These are phyloP conservation scores for Cygnus atratus DNA, from an alignment of 2,113 vertebrate species.

Conservation along the genomic window DNA sequence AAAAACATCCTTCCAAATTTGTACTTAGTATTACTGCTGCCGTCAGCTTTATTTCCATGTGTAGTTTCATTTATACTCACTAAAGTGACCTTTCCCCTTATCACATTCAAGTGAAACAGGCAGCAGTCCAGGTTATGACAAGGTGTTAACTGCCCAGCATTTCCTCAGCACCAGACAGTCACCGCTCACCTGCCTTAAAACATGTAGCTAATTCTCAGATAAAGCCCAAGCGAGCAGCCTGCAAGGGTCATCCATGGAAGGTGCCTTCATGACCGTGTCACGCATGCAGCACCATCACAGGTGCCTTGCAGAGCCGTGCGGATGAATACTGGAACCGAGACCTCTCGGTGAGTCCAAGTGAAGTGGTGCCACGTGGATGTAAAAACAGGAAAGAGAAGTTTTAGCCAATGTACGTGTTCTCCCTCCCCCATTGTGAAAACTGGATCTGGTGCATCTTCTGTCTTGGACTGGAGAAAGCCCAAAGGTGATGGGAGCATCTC, in stretches of 20 bases:
- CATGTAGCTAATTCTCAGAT: background rate
- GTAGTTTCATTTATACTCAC: background rate
- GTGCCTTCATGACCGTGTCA: rapidly evolving
- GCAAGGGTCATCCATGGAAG: background rate
- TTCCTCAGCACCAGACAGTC: background rate
- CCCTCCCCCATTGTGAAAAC: background rate
- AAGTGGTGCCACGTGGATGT: background rate
- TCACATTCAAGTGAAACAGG: background rate
- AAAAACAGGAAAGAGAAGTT: background rate
- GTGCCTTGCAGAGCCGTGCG: background rate
- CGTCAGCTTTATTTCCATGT: background rate
- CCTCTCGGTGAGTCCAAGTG: background rate
- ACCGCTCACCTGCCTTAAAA: background rate
- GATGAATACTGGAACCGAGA: background rate
- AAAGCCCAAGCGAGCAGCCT: background rate
- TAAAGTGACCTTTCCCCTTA: background rate
- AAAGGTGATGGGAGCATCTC: background rate
- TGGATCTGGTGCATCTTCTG: background rate
- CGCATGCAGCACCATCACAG: background rate
- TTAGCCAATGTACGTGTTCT: background rate
- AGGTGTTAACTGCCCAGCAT: background rate
- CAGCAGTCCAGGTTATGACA: background rate
- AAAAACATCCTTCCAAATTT: background rate
- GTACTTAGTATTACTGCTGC: background rate
- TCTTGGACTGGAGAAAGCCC: background rate